Evolutionary conservation across 2,888 invertebrate species (phyloP).

Genomic region (Drosophila tripunctata): DNA sequence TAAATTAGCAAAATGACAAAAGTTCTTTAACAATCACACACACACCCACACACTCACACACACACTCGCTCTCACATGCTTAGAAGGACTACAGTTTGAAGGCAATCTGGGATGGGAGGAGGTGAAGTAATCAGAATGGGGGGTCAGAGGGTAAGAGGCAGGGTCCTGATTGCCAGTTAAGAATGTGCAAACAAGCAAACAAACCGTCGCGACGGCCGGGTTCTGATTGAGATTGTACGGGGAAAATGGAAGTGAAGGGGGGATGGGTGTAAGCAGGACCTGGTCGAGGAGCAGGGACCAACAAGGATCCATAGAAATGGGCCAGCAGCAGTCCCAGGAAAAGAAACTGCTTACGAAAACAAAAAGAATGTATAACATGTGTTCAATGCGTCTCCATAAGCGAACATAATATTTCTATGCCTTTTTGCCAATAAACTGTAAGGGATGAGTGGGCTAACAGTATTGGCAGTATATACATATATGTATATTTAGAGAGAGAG

Average conservation of each 20-base stretch:
- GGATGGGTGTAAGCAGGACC: neutral
- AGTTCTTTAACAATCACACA: slow-evolving; percentile 55
- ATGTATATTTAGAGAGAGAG: no score
- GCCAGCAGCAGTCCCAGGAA: slow-evolving; percentile 2
- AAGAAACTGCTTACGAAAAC: slow-evolving; percentile 66
- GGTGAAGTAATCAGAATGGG: no score
- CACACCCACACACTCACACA: slow-evolving; percentile 15
- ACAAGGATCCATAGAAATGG: slow-evolving; percentile 9
- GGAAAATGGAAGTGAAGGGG: neutral
- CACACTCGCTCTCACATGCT: slow-evolving; percentile 8
- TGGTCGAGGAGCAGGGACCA: neutral
- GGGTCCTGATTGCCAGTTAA: slow-evolving; percentile 67
- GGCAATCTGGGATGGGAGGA: neutral
- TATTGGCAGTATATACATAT: no score
- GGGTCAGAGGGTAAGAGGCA: neutral
- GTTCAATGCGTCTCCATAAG: slow-evolving; percentile 41
- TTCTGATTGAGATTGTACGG: slow-evolving; percentile 60
- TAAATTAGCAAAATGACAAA: slow-evolving; percentile 71
- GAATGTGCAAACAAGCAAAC: slow-evolving; percentile 73
- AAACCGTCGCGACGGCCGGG: slow-evolving; percentile 46
- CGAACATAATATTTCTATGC: slow-evolving; percentile 58
- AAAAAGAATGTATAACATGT: slow-evolving; percentile 58
- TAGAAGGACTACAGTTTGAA: slow-evolving; percentile 26
- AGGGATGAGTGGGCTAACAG: neutral
- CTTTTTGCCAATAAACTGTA: slow-evolving; percentile 43